Percentiles rank a stretch among this genome's conserved stretches.
Evolutionary conservation across 2,888 invertebrate genomes (phyloP).

Genomic region (Ormyrus thymus): DNA sequence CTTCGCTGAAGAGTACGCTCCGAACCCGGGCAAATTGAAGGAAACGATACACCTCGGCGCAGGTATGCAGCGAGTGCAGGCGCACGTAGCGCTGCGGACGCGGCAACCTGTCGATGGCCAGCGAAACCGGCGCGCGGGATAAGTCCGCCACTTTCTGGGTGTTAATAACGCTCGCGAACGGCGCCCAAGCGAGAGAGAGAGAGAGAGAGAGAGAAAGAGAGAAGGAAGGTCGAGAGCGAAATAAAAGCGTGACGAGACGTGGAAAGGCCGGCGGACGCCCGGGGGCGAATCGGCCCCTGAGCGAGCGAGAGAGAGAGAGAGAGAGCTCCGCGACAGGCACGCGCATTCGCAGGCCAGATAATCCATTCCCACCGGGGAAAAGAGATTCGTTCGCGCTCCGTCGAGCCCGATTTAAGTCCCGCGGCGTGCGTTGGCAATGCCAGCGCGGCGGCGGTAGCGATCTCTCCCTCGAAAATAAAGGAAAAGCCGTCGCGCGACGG

Average conservation of each 20-base stretch:
- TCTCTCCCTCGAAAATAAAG: no score
- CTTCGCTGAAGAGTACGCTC: no score
- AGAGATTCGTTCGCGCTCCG: slow-evolving; percentile 68
- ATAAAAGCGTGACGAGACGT: neutral
- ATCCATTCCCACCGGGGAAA: slow-evolving; percentile 62
- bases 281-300: slow-evolving; percentile 17
- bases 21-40: no score
- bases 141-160: no score
- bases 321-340: neutral
- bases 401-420: slow-evolving; percentile 68
- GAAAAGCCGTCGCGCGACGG: no score
- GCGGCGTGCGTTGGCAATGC: no score
- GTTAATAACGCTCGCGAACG: slow-evolving; percentile 12
- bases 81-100: no score
- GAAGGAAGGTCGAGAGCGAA: neutral
- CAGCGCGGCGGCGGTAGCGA: no score
- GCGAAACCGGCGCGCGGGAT: no score
- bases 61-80: no score
- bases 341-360: slow-evolving; percentile 10
- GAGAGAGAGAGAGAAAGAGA: slow-evolving; percentile 39
- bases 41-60: no score
- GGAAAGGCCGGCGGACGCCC: neutral
- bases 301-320: slow-evolving; percentile 45
- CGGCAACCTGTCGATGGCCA: no score
- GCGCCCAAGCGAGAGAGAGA: slow-evolving; percentile 66